A percentile compares a stretch with the other conserved stretches of the same genome.
These are phyloP conservation scores for Dione juno DNA, from an alignment of 2,888 invertebrate species.

Conservation along the genomic window DNA sequence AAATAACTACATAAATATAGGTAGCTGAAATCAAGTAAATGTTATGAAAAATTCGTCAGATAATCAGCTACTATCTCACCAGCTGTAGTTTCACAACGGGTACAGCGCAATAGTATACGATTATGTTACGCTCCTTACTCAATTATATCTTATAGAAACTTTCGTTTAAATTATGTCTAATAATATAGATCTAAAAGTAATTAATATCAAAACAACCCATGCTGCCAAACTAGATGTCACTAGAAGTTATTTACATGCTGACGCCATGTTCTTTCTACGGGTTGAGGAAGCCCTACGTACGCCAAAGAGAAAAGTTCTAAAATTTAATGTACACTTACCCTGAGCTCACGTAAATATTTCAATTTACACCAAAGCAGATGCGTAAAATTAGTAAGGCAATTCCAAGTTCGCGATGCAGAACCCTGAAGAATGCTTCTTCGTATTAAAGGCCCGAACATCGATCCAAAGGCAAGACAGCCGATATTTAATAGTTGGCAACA, in stretches of 20 bases:
- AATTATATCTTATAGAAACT: slow-evolving; percentile 7
- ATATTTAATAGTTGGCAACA: slow-evolving; percentile 67
- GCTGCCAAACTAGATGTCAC: slow-evolving; percentile 62
- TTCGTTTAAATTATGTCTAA: slow-evolving; percentile 29
- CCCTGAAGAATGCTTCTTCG: slow-evolving; percentile 86
- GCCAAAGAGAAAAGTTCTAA: slow-evolving; percentile 53
- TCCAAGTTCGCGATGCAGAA: slow-evolving; percentile 88
- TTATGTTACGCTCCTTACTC: not conserved
- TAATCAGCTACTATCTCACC: slow-evolving; percentile 40
- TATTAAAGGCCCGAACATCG: slow-evolving; percentile 87
- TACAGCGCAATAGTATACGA: slow-evolving; percentile 24
- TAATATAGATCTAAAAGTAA: slow-evolving; percentile 39
- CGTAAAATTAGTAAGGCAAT: slow-evolving; percentile 85
- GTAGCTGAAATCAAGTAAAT: slow-evolving; percentile 1
- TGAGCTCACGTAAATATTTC: slow-evolving; percentile 78
- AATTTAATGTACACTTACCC: slow-evolving; percentile 70
- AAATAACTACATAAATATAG: not conserved
- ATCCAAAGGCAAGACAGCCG: slow-evolving; percentile 82
- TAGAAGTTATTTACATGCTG: slow-evolving; percentile 76
- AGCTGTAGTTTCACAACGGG: slow-evolving; percentile 48
- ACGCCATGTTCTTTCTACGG: slow-evolving; percentile 80
- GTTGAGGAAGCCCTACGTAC: slow-evolving; percentile 71
- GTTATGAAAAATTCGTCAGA: slow-evolving; percentile 35
- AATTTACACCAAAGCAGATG: slow-evolving; percentile 86
- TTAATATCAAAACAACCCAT: slow-evolving; percentile 44